Evolutionary conservation across 2,797 vertebrate genomes (phyloP), one percentile per base, ranked within the genome.

Genomic region (Eulemur mongoz): DNA sequence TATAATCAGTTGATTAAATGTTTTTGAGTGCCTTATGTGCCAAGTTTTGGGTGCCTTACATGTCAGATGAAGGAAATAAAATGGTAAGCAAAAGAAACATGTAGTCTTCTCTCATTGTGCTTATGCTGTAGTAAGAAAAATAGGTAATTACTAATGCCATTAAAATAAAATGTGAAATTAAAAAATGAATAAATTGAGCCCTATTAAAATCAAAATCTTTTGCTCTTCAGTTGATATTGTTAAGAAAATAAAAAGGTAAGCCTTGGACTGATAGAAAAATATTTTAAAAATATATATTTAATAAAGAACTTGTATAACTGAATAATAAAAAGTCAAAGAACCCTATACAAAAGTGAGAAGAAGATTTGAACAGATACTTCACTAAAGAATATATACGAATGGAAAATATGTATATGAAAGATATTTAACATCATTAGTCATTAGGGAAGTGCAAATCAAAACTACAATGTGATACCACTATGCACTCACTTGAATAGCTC

Each of bases 241-340:
- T 80, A 91, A 80, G 69, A 89, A 85, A 52, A 90, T 45, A 32
- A 80, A 80, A 94, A 86, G 63, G 45, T 72, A 86, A 81, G 63
- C 3, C 52, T 80, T 57, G 32, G 7, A 80, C 65, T 91, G 32
- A 27, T 61, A 70, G 40, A 72, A 87, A 67, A 84, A 76, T 87
- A 75, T 72, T 87, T 80, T 35, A 8, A 80, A 65, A 80, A 65
- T 25, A 25, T 43, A 18, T 86, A 57, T 80, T 86, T 50, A 50
- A n/a, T 76, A 50, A 50, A 45, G 43, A 30, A 50, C 17, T 76
- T 76, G 18, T 48, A 22, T n/a, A n/a, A 75, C 18, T 50, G 4
- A 50, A 76, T 76, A 76, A 50, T 76, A 76, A 76, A 50, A 75
- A 76, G 11, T 76, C 10, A 76, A 76, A 76, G 30, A 76, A 76